Base-by-base conservation (phyloP, 1,140 invertebrate species). In the Eulimnadia texana region DNA sequence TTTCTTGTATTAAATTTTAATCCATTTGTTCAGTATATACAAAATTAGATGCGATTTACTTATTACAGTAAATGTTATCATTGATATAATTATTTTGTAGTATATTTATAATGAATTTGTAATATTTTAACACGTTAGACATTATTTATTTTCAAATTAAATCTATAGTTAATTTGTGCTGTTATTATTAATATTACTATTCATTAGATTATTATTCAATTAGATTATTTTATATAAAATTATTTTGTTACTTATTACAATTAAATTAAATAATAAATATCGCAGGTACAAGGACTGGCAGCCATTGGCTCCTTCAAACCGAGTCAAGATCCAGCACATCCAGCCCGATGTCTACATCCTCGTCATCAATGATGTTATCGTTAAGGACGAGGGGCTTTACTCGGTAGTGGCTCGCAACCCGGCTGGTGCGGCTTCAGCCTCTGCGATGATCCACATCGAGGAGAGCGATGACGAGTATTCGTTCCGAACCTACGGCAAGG, bases 261-360 rank as follows among this genome's bases (percentile, higher is more conserved):
- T n/a, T 52, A 10, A n/a, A 11, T n/a, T 2, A 13, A 1, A 1
- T 11, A 9, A 23, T 11, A 72, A 73, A 28, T 70, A 81, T 3
- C 76, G 75, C 61, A 79, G 78, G 77, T 95, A 88, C 74, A 97
- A 95, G 74, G 92, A 97, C 71, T 96, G 92, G 91, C 85, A 90
- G 69, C 91, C 89, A 1, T 70, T 96, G 11, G 82, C 86, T 1
- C 72, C 86, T 1, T 87, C 88, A 0, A 78, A 80, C 3, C 82
- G 90, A 67, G 82, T 90, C 22, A 91, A 89, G 78, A 88, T 93
- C 62, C 79, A 84, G 64, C 87, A 84, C 69, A 82, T 82, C 60
- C 85, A 91, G 66, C 90, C 91, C 0, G 90, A 96, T 69, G 82
- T 82, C 1, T 86, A 86, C 63, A 80, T 86, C 3, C 73, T 98